These are phyloP conservation scores for Galaxias olidus DNA, from an alignment of 2,797 vertebrate genomes.

Conservation along the genomic window DNA sequence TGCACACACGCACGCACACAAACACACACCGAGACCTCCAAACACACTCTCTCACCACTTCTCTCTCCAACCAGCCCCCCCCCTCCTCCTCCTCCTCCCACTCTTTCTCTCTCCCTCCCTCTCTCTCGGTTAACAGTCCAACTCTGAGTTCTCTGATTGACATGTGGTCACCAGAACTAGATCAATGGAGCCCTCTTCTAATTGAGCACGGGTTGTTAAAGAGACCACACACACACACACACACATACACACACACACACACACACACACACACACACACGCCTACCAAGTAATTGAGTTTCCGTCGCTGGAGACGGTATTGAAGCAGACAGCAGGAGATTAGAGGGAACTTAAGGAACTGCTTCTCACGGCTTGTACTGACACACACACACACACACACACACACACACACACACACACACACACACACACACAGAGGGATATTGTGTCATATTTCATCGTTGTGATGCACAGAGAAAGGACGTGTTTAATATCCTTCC, in stretches of 20 bases:
- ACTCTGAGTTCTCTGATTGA: constrained; percentile 26
- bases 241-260: constrained; percentile 2
- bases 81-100: no score
- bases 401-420: constrained; percentile 1
- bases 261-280: constrained; percentile 16
- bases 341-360: constrained; percentile 44
- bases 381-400: not conserved
- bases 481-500: not conserved
- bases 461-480: not conserved
- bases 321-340: constrained; percentile 48
- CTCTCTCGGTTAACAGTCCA: not conserved
- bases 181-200: constrained; percentile 51
- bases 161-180: constrained; percentile 33
- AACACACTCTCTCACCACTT: not conserved
- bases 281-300: constrained; percentile 28
- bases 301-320: constrained; percentile 25
- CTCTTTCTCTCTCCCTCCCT: no score
- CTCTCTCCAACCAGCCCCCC: not conserved
- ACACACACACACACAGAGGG: not conserved
- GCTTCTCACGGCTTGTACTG: constrained; percentile 14
- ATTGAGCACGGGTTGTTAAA: constrained; percentile 43
- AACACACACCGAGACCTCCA: constrained; percentile 3
- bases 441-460: no score
- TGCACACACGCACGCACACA: constrained; percentile 11
- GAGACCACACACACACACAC: constrained; percentile 18